Base-by-base conservation (phyloP, 2,888 invertebrate species). In the Petrolisthes manimaculis region DNA sequence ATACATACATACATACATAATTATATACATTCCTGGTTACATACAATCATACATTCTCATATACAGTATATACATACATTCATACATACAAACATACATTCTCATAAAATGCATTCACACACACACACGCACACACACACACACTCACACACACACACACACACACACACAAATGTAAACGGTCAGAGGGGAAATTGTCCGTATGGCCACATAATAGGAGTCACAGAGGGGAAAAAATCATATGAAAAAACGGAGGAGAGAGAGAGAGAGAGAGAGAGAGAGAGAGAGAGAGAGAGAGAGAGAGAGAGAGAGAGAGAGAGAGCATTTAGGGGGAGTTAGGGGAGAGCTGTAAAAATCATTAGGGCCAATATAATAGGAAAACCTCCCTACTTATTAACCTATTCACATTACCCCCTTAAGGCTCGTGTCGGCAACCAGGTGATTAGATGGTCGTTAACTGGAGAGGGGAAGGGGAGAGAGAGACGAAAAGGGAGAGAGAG, bases 121-220 rank as follows among this genome's bases (percentile, higher is more conserved):
- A 21, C 12, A 61, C 18, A 71, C 71, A n/a, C n/a, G n/a, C n/a
- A n/a, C n/a, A 71, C 71, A 71, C 12, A 71, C 6, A 37, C 37
- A 37, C 6, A n/a, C n/a, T 1, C 78, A 53, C 78, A 9, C 51
- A 14, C 24, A 53, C 78, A 53, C 12, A 12, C 0, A 82, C 51
- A 61, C 5, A 82, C 69, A 81, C 51, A 37, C 67, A 67, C 51
- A 82, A n/a, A 69, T 4, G 69, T 53, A 82, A 14, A 82, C 82
- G 69, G 69, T 67, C 53, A 82, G 51, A 53, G 71, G 71, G 71
- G 71, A 71, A 71, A 71, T 71, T 71, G 14, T 21, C 71, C 71
- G 14, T 71, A 21, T 71, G 71, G 71, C 71, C n/a, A 71, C 71
- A 71, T 71, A 71, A 71, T 71, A 71, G 71, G 71, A 71, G 71